Conservation (phyloP, 2,797 vertebrate species). For the Macropus fuliginosus region DNA sequence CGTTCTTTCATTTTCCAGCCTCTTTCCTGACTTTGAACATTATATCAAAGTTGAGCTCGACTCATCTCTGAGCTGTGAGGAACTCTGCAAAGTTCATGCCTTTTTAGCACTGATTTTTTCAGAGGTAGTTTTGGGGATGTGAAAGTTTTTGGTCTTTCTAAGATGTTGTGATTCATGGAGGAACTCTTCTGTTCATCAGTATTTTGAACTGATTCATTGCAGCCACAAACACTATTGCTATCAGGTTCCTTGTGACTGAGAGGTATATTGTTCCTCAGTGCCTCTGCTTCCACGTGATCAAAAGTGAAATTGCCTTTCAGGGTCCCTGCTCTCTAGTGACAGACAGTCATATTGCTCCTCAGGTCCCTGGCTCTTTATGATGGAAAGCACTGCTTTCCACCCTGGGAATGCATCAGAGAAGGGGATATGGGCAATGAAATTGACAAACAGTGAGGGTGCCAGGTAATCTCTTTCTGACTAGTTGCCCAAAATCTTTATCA, state of each 20-base stretch:
- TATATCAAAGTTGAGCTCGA: too few species aligned
- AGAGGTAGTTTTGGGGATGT: neutral
- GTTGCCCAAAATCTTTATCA: neutral
- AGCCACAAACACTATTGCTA: neutral
- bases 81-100: too few species aligned
- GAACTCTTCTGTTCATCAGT: too few species aligned
- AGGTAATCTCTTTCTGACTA: neutral
- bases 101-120: neutral
- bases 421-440: neutral
- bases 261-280: neutral
- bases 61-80: too few species aligned
- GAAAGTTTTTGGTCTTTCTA: neutral
- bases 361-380: neutral
- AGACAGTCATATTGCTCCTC: too few species aligned
- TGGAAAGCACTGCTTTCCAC: neutral
- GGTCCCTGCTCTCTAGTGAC: too few species aligned
- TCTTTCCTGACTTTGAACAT: too few species aligned
- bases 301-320: too few species aligned
- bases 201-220: neutral
- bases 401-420: neutral
- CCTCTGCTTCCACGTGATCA: neutral
- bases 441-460: neutral
- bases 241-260: neutral
- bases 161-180: too few species aligned
- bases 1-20: too few species aligned